Evolutionary conservation across 35 echinoderm and acorn worm species (phyloP), one percentile per base, ranked within the genome.

Genomic region (Lytechinus pictus): DNA sequence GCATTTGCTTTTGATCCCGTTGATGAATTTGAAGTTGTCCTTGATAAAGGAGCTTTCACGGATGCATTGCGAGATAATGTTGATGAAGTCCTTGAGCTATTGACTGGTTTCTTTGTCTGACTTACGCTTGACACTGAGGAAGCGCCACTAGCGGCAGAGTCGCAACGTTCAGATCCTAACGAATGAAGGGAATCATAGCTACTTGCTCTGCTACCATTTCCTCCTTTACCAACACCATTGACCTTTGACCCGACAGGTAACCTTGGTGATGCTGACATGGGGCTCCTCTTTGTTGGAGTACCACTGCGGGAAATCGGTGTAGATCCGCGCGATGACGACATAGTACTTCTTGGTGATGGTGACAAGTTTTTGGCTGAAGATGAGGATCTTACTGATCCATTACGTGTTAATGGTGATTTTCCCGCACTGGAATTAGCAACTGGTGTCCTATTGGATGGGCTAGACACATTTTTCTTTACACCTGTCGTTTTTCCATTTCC

Each of bases 121-220:
- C 88, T 90, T 27, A 57, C 54, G 52, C 92, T 93, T 9, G 96
- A 97, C 3, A 97, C 53, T 52, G 94, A 94, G 9, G 96, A 97
- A 16, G 91, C 33, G 27, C 27, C 94, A 97, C 96, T 97, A 9
- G 96, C 87, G 16, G 94, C 90, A 24, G 96, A 97, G 4, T 71
- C 94, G 54, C 94, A 89, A 10, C 96, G 94, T 28, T 94, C 94
- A 27, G 87, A 57, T 44, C 57, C 27, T 13, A 86, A 51, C 19
- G 95, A 96, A 0, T 72, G 58, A 6, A 94, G 24, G 6, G 95
- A 96, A 13, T 96, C 95, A 9, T 27, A 86, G 27, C 95, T 96
- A 19, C 79, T 95, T 57, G 94, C 79, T 95, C 79, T 52, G 61
- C 58, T 86, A 52, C 61, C 58, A 3, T n/a, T n/a, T n/a, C 61